Evolutionary conservation across 2,113 vertebrate species (phyloP).

Genomic region (Silurus asotus): DNA sequence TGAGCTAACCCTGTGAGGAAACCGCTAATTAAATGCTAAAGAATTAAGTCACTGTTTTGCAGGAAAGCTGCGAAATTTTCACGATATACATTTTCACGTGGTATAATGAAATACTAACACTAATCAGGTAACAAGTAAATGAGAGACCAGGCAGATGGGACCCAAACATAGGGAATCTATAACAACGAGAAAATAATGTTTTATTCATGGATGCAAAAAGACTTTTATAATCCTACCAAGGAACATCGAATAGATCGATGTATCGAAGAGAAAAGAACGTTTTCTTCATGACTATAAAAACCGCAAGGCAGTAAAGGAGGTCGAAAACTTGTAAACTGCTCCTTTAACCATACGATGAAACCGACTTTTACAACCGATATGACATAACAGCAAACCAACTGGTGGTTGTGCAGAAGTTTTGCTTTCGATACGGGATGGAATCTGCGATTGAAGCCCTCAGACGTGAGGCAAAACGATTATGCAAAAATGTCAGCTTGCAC

Average conservation of each 20-base stretch:
- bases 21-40: not conserved
- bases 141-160: not conserved
- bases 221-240: not conserved
- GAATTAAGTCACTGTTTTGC: not conserved
- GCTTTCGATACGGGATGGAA: too few relatives aligned
- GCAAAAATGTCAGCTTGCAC: not conserved
- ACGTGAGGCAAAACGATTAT: not conserved
- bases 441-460: not conserved
- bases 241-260: not conserved
- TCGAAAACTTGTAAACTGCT: not conserved
- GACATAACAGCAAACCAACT: not conserved
- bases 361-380: not conserved
- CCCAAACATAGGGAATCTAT: not conserved
- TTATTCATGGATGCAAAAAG: not conserved
- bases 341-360: not conserved
- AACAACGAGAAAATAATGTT: too few relatives aligned
- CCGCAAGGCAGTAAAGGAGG: not conserved
- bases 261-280: not conserved
- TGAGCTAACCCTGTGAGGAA: not conserved
- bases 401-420: not conserved
- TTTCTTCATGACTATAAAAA: not conserved
- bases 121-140: not conserved
- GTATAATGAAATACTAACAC: not conserved
- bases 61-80: not conserved
- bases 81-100: not conserved